Conservation (phyloP, 2,797 vertebrate species). For the Danionella dracula region DNA sequence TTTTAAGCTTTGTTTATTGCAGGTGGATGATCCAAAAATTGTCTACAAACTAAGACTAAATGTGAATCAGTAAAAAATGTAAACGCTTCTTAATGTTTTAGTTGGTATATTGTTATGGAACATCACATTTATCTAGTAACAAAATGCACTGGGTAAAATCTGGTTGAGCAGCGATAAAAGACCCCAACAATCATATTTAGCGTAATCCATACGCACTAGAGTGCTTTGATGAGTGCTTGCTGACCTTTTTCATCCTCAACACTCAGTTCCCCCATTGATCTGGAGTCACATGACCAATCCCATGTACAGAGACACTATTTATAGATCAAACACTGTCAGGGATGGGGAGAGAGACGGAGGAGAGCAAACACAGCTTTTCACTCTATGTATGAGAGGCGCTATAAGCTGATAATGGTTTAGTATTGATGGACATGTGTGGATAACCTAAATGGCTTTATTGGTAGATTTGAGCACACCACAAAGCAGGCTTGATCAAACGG, state of each 20-base stretch:
- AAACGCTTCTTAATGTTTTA: too few species aligned
- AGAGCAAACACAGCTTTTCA: constrained; percentile 56
- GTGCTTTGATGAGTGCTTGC: background rate
- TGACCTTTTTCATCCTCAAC: background rate
- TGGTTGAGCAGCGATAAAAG: too few species aligned
- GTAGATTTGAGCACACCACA: background rate
- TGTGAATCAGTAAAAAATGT: too few species aligned
- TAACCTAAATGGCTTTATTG: constrained; percentile 57
- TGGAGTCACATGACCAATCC: constrained; percentile 7
- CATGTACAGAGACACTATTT: background rate
- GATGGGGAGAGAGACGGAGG: constrained; percentile 49
- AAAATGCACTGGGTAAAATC: too few species aligned
- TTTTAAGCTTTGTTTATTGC: too few species aligned
- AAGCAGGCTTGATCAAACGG: background rate
- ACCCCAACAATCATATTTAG: background rate
- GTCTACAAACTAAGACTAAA: too few species aligned
- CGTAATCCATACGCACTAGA: background rate
- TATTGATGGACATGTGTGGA: constrained; percentile 64
- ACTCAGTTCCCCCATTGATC: constrained; percentile 3
- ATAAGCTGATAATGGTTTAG: constrained; percentile 55
- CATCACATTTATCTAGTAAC: too few species aligned
- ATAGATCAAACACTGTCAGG: background rate
- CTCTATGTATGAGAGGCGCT: constrained; percentile 50
- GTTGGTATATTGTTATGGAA: too few species aligned
- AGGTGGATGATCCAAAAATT: too few species aligned